phyloP scores from a whole-genome alignment of 2,113 vertebrate species.

The Myodes glareolus region DNA sequence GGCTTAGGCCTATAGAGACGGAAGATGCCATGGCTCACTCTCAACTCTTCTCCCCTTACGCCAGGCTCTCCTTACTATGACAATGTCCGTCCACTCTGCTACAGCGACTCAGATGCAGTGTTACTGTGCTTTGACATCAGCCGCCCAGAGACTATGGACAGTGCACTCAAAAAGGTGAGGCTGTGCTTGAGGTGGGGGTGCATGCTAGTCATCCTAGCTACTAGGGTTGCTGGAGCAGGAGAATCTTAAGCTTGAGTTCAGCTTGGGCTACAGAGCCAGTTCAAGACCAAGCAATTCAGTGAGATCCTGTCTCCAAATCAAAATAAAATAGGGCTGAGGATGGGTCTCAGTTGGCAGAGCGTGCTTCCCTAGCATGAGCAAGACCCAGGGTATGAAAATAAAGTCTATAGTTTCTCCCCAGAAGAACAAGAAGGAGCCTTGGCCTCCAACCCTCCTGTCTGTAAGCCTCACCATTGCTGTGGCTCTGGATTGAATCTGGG shows the following conservation, averaged over 20 bases:
- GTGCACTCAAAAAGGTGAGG: conserved; percentile 93
- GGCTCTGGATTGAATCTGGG: not conserved
- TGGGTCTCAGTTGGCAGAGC: not conserved
- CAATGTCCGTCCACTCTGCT: conserved; percentile 97
- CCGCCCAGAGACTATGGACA: conserved; percentile 94
- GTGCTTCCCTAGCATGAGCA: not conserved
- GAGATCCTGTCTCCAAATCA: not conserved
- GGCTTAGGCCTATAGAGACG: not conserved
- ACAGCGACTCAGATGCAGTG: conserved; percentile 96
- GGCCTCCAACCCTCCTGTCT: not conserved
- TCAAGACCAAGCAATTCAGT: not conserved
- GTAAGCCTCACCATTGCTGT: not conserved
- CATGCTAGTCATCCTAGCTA: not conserved
- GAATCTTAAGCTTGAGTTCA: not conserved
- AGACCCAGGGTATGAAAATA: conserved; percentile 47
- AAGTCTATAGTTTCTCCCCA: not conserved
- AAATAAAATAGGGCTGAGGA: not conserved
- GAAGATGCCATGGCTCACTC: not conserved
- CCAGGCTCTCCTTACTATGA: conserved; percentile 97
- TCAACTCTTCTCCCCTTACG: not conserved
- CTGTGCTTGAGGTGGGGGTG: too few relatives aligned
- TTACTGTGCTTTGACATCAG: conserved; percentile 96
- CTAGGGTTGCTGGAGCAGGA: not conserved
- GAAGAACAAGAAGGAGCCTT: not conserved
- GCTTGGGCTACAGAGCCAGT: not conserved